These are phyloP conservation scores for Babyrousa celebensis DNA, from an alignment of 2,797 vertebrate genomes.

Conservation along the genomic window DNA sequence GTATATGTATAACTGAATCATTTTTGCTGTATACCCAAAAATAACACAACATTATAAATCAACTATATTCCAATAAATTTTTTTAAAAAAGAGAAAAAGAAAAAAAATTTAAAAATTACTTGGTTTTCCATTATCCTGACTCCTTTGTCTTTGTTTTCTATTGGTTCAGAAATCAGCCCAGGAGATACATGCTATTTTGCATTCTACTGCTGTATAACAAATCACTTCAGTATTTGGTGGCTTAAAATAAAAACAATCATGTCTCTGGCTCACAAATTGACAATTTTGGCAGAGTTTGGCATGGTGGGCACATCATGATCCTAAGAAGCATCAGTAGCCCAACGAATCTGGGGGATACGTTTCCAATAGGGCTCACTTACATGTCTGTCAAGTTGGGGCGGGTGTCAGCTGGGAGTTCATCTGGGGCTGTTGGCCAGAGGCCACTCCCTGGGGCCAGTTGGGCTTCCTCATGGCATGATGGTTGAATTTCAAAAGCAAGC, in stretches of 20 bases:
- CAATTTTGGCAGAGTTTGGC: conserved; percentile 20
- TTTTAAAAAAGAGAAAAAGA: no score
- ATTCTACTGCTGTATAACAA: conserved; percentile 57
- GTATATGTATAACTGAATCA: no score
- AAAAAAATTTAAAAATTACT: background rate
- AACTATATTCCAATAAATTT: no score
- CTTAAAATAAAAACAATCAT: conserved; percentile 61
- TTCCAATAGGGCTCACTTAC: background rate
- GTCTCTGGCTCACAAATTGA: conserved; percentile 54
- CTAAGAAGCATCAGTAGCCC: background rate
- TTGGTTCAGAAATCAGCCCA: conserved; percentile 35
- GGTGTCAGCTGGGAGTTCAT: background rate
- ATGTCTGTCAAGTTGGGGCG: background rate
- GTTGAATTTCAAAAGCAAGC: conserved; percentile 53
- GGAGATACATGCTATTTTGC: conserved; percentile 7
- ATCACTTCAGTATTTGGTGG: conserved; percentile 34
- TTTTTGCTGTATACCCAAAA: no score
- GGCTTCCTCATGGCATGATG: conserved; percentile 59
- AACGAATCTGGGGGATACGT: background rate
- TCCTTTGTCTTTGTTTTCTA: conserved; percentile 28
- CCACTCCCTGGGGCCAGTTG: background rate
- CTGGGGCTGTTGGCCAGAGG: conserved; percentile 18
- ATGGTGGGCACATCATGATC: background rate
- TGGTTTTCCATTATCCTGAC: conserved; percentile 35
- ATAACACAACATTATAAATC: no score